Conservation (phyloP, 1,140 invertebrate species). For the Pachyrhynchus sulphureomaculatus region DNA sequence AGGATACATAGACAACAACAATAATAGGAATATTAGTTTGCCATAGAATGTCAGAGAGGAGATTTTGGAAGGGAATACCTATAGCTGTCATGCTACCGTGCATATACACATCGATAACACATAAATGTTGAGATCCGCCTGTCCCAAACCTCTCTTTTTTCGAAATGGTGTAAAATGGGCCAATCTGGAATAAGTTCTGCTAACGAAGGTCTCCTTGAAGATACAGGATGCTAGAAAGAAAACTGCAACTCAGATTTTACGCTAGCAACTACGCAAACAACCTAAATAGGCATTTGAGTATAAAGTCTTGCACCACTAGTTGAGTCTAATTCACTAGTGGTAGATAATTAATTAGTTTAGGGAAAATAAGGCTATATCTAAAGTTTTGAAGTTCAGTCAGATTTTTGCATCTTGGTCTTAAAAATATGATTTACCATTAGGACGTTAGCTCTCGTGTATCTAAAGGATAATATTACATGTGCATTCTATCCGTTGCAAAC, state of each 20-base stretch:
- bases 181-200: slow-evolving; percentile 95
- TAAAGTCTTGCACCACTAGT: background rate
- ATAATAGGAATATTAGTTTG: slow-evolving; percentile 30
- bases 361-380: too few species aligned
- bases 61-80: slow-evolving; percentile 1
- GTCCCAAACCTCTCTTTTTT: slow-evolving; percentile 72
- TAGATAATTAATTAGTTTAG: too few species aligned
- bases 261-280: slow-evolving; percentile 7
- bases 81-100: slow-evolving; percentile 27
- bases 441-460: too few species aligned
- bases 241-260: slow-evolving; percentile 38
- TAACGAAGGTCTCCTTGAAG: slow-evolving; percentile 81
- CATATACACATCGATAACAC: slow-evolving; percentile 31
- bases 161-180: slow-evolving; percentile 88
- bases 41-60: slow-evolving; percentile 2
- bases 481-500: too few species aligned
- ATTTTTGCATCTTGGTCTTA: too few species aligned
- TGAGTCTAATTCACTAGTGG: too few species aligned
- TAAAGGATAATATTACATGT: too few species aligned
- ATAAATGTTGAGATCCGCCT: slow-evolving; percentile 32
- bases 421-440: too few species aligned
- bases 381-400: too few species aligned
- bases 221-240: slow-evolving; percentile 62
- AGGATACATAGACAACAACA: slow-evolving; percentile 41
- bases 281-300: background rate